Evolutionary conservation across 2,888 invertebrate genomes (phyloP), one percentile per base, ranked within the genome.

Genomic region (Perdita meconis): DNA sequence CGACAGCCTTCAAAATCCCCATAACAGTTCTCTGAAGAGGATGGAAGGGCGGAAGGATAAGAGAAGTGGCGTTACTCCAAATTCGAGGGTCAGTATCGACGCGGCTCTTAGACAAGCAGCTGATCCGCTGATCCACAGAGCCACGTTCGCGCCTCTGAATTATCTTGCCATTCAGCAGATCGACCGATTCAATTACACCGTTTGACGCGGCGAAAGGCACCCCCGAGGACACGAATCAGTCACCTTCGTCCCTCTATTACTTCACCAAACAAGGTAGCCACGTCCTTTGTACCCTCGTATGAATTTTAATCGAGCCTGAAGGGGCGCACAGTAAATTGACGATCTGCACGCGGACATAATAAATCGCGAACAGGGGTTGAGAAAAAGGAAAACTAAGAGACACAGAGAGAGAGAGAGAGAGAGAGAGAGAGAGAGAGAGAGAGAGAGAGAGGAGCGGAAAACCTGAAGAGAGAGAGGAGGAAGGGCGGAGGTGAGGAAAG

Each of bases 131-230:
- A 19, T 2, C 36, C 24, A 30, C 40, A 16, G 1, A n/a, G 47
- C 13, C 55, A 30, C n/a, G 4, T 60, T 71, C 42, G 26, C 66
- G 51, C 71, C 67, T 59, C 24, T 24, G 30, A 40, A 60, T 56
- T 30, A 50, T 30, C 59, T 3, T n/a, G 6, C 47, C 56, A 22
- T 68, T 50, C 61, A 42, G 19, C 19, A 50, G 56, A 44, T 42
- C 60, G 56, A 73, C 56, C 56, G 56, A 16, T 13, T 68, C 68
- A 42, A 68, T 73, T 68, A 57, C 30, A 55, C 34, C 38, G 34
- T n/a, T 63, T 57, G 68, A 57, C 68, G 60, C 30, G 5, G 34
- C 13, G 26, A 63, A 42, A 38, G 19, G n/a, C 5, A 10, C 16
- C 42, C 30, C 50, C 34, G 34, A 22, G n/a, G 61, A 34, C 38